These are phyloP conservation scores for Arctia plantaginis DNA, from an alignment of 2,888 invertebrate genomes.

Conservation along the genomic window DNA sequence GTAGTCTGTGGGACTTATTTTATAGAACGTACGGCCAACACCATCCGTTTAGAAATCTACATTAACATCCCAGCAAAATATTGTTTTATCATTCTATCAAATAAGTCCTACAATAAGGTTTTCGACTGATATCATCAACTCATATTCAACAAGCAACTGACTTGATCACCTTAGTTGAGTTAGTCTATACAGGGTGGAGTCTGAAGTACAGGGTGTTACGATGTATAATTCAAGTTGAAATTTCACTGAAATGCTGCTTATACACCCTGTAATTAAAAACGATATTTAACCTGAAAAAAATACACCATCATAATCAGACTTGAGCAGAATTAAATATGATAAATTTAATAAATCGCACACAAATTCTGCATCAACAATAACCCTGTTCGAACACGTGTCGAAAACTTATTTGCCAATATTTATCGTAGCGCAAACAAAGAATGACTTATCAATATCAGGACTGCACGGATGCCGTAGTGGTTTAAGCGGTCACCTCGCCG, in stretches of 20 bases:
- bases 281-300: neutral
- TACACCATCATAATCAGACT: neutral
- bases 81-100: slow-evolving; percentile 33
- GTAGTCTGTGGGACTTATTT: slow-evolving; percentile 53
- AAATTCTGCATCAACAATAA: neutral
- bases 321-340: neutral
- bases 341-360: neutral
- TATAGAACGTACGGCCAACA: slow-evolving; percentile 19
- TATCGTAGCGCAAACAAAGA: slow-evolving; percentile 32
- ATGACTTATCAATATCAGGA: slow-evolving; percentile 65
- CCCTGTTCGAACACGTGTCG: neutral
- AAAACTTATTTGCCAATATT: neutral
- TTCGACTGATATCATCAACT: slow-evolving; percentile 61
- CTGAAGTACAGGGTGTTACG: slow-evolving; percentile 38
- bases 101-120: slow-evolving; percentile 50
- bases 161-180: slow-evolving; percentile 49
- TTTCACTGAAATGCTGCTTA: slow-evolving; percentile 27
- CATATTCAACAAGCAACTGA: slow-evolving; percentile 56
- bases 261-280: slow-evolving; percentile 34
- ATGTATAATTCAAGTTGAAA: slow-evolving; percentile 21
- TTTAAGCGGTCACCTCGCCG: too few relatives aligned
- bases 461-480: too few relatives aligned
- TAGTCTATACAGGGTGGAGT: slow-evolving; percentile 36
- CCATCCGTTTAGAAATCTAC: too few relatives aligned
- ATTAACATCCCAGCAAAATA: neutral